Evolutionary conservation across 2,888 invertebrate species (phyloP), one percentile per base, ranked within the genome.

Genomic region (Dusona sp.): DNA sequence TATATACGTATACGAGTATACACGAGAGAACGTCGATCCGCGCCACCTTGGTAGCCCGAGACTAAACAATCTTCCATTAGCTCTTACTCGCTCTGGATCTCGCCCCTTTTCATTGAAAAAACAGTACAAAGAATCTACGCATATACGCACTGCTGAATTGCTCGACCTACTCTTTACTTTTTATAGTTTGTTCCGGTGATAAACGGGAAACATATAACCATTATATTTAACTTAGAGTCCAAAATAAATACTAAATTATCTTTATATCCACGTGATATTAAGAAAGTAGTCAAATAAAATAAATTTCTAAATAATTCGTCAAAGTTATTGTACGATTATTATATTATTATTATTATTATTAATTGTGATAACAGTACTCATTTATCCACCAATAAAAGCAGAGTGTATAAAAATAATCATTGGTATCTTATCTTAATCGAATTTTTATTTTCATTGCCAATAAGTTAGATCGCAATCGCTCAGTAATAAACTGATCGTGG

Each of bases 61-160:
- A 77, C 82, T 77, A 82, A 82, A 82, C 82, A 82, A 82, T 70
- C 82, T 82, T 82, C 74, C 77, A 82, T 77, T 77, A 82, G 70
- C 75, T 82, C 51, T 67, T 67, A 51, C 67, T 78, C 65, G 48
- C 36, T 65, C 77, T 74, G n/a, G 45, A 54, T 74, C 51, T 65
- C 68, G 54, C 45, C 38, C 73, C 38, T 51, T 82, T 22, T 61
- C 42, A 42, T 45, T 48, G 48, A 54, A 33, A 57, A 68, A 82
- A 78, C 33, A 78, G 42, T 74, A 67, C 67, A 68, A 82, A 67
- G 42, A 75, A 75, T 82, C 74, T 45, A 75, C 68, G 74, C 81
- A 68, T 67, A 45, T 54, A 74, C 54, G 74, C 75, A 57, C 65
- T 67, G 45, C 13, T 57, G 57, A 61, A 82, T 82, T 61, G 68